Evolutionary conservation across 2,888 invertebrate species (phyloP), one percentile per base, ranked within the genome.

Genomic region (Apodemia hepburni): DNA sequence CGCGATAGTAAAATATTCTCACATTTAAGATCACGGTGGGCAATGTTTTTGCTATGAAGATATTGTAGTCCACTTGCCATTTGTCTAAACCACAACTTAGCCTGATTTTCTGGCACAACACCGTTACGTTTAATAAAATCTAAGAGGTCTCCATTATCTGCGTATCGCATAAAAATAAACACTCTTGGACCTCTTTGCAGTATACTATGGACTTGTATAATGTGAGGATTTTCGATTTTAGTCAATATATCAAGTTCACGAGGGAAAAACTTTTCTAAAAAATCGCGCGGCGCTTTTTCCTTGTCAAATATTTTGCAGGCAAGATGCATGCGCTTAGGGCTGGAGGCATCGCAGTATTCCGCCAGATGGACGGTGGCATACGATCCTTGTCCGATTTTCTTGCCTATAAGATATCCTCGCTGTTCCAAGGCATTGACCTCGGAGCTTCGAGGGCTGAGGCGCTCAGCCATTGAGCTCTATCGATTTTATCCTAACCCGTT

Each of bases 231-330:
- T 81, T 97, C 96, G 70, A 98, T 95, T 83, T 96, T 95, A 33
- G 96, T 97, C 66, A 98, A 87, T 71, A 98, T 97, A 73, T 98
- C 96, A 71, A 98, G 92, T 92, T 98, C 98, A 65, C 98, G 94
- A 35, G 98, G 98, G 76, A 98, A 96, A 88, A 98, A 98, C 87
- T 97, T 97, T 71, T 96, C 95, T 73, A 97, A 93, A 89, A 98
- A 98, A 89, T 98, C 98, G 66, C 93, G 92, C 9, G 97, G 97
- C 58, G 97, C 97, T 84, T 96, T 96, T 72, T 95, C 95, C 78
- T 97, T 97, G 80, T 98, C 97, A 76, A 98, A 97, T 77, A 98
- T 96, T 86, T 98, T 98, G 84, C 97, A 97, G 29, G 97, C 97
- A 64, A 97, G 92, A 75, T 94, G 94, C 90, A 96, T 94, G 74